phyloP scores from a whole-genome alignment of 2,113 vertebrate species.

The Geococcyx californianus region DNA sequence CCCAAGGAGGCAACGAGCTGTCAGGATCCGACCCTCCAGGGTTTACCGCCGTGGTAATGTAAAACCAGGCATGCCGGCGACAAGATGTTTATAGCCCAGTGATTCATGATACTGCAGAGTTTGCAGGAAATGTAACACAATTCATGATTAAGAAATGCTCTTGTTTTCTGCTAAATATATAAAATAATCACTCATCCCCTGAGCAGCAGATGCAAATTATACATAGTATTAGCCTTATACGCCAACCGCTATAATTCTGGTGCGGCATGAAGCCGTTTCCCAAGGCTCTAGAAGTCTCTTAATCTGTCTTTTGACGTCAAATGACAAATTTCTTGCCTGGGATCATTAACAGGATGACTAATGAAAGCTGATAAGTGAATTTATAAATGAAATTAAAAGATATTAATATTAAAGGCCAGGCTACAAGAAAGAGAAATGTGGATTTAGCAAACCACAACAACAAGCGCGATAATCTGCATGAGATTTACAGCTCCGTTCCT shows the following conservation, averaged over 20 bases:
- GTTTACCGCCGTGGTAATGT: not conserved
- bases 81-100: constrained; percentile 2
- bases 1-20: not conserved
- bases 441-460: constrained; percentile 46
- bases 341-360: constrained; percentile 48
- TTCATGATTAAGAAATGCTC: constrained; percentile 22
- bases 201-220: constrained; percentile 39
- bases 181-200: constrained; percentile 40
- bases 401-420: constrained; percentile 35
- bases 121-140: not conserved
- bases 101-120: constrained; percentile 56
- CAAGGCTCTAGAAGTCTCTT: constrained; percentile 32
- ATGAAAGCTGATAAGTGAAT: constrained; percentile 50
- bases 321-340: constrained; percentile 44
- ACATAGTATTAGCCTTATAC: not conserved
- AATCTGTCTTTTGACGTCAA: constrained; percentile 56
- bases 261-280: not conserved
- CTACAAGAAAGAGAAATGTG: not conserved
- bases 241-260: not conserved
- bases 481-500: constrained; percentile 24
- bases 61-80: not conserved
- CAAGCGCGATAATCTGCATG: not conserved
- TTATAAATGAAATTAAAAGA: constrained; percentile 58
- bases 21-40: not conserved
- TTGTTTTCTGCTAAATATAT: constrained; percentile 63